Percentiles rank a stretch among this genome's conserved stretches.
phyloP scores from a whole-genome alignment of 2,797 vertebrate species.

The Selene dorsalis region DNA sequence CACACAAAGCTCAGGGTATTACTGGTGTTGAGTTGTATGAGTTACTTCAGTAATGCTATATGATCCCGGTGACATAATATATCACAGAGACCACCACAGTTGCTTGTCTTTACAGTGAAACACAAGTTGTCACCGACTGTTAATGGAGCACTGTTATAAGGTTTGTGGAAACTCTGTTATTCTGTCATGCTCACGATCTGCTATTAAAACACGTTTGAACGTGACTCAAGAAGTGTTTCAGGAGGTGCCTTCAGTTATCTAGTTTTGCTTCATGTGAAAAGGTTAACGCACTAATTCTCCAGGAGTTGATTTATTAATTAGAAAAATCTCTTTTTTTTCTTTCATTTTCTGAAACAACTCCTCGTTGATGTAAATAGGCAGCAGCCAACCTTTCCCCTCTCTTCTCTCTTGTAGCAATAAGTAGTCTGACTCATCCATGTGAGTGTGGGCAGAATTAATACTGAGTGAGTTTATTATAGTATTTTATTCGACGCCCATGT shows the following conservation, averaged over 20 bases:
- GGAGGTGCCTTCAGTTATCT: not conserved
- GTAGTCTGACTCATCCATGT: constrained; percentile 10
- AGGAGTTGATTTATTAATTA: not conserved
- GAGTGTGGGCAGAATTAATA: constrained; percentile 31
- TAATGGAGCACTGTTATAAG: constrained; percentile 25
- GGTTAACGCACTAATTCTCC: not conserved
- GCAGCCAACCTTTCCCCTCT: not conserved
- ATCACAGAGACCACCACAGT: constrained; percentile 64
- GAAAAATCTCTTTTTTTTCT: not conserved
- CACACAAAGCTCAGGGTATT: constrained; percentile 58
- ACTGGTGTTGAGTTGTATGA: constrained; percentile 51
- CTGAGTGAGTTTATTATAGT: not conserved
- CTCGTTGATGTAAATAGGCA: not conserved
- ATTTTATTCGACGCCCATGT: no score
- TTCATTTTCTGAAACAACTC: not conserved
- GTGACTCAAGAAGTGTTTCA: not conserved
- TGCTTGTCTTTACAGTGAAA: constrained; percentile 53
- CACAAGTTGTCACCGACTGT: constrained; percentile 54
- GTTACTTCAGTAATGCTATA: constrained; percentile 70
- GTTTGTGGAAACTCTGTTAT: constrained; percentile 11
- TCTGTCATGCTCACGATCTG: not conserved
- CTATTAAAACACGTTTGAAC: not conserved
- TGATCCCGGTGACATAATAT: constrained; percentile 67
- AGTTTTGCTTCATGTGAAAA: not conserved
- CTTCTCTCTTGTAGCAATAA: constrained; percentile 13